Percentiles rank a stretch among this genome's conserved stretches.
phyloP scores from a whole-genome alignment of 2,113 vertebrate genomes.

The Nerophis ophidion region DNA sequence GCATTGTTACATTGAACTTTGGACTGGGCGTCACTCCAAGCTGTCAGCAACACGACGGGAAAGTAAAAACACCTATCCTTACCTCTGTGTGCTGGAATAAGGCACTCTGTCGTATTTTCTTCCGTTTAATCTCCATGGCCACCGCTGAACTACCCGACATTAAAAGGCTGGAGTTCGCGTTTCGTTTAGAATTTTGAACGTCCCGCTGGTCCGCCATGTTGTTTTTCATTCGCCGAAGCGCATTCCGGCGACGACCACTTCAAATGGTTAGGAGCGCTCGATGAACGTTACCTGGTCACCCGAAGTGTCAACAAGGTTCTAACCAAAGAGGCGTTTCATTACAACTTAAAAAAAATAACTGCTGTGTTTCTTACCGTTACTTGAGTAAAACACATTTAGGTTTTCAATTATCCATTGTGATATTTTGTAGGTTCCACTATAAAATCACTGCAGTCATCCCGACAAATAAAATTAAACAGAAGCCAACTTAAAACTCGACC shows the following conservation, averaged over 20 bases:
- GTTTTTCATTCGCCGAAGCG: slow-evolving; percentile 16
- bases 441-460: no score
- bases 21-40: not conserved
- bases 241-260: slow-evolving; percentile 26
- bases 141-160: slow-evolving; percentile 64
- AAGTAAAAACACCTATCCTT: not conserved
- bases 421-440: not conserved
- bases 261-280: slow-evolving; percentile 19
- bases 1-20: slow-evolving; percentile 19
- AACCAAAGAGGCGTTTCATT: not conserved
- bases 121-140: slow-evolving; percentile 75
- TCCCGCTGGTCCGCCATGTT: slow-evolving; percentile 69
- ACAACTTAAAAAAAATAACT: no score
- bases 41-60: slow-evolving; percentile 3
- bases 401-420: not conserved
- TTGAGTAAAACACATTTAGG: not conserved
- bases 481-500: no score
- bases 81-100: slow-evolving; percentile 67
- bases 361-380: not conserved
- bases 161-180: slow-evolving; percentile 27
- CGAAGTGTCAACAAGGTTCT: not conserved
- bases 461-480: not conserved
- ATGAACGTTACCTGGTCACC: accelerated
- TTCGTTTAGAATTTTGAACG: slow-evolving; percentile 68
- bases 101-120: slow-evolving; percentile 67